These are phyloP conservation scores for Bujurquina vittata DNA, from an alignment of 2,113 vertebrate species.

Conservation along the genomic window DNA sequence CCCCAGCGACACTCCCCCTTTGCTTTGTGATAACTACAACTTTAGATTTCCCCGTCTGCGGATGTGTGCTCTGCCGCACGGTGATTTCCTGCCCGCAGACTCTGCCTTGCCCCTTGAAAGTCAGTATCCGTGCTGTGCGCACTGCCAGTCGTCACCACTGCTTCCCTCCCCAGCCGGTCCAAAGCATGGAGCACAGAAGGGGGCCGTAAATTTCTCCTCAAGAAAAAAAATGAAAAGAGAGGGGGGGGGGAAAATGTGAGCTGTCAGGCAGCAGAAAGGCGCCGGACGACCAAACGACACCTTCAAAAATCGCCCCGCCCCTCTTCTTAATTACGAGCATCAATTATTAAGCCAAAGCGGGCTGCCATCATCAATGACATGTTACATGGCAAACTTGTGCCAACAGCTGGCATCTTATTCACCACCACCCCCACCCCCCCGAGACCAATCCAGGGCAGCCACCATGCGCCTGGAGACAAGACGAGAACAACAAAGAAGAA, in stretches of 20 bases:
- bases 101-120: conserved; percentile 76
- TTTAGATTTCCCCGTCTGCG: conserved; percentile 33
- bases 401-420: conserved; percentile 46
- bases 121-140: conserved; percentile 63
- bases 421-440: neutral
- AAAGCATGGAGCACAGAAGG: conserved; percentile 50
- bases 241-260: neutral
- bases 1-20: conserved; percentile 27
- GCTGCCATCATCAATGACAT: conserved; percentile 45
- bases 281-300: neutral
- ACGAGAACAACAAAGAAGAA: neutral
- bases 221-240: neutral
- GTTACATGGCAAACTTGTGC: conserved; percentile 61
- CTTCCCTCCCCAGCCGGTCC: conserved; percentile 68
- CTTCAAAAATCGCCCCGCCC: conserved; percentile 31
- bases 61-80: conserved; percentile 25
- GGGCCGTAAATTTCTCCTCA: conserved; percentile 43
- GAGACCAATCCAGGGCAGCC: conserved; percentile 24
- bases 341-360: conserved; percentile 45
- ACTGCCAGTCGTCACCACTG: conserved; percentile 75
- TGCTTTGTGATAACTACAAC: conserved; percentile 43
- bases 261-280: conserved; percentile 35
- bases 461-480: conserved; percentile 27
- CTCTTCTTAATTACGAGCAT: conserved; percentile 56
- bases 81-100: conserved; percentile 67